phyloP scores from a whole-genome alignment of 2,888 invertebrate genomes.

The Tetrapedia diversipes region DNA sequence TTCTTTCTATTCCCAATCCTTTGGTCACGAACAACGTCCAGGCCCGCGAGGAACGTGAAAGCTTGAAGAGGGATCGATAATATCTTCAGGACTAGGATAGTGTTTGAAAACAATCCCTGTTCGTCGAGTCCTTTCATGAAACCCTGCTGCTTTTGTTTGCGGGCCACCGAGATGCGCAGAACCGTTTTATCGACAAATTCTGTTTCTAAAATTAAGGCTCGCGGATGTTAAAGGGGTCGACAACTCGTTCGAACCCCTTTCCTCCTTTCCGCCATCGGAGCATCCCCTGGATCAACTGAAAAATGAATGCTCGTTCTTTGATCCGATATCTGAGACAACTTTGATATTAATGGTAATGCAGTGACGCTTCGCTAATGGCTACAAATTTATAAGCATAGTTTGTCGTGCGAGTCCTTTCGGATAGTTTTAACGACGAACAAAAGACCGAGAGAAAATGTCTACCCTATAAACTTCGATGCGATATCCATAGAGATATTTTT shows the following conservation, averaged over 20 bases:
- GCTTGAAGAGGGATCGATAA: constrained; percentile 54
- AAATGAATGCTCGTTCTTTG: constrained; percentile 16
- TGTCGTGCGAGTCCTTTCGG: too few relatives aligned
- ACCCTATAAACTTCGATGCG: background rate
- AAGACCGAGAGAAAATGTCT: too few relatives aligned
- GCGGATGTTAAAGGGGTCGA: constrained; percentile 35
- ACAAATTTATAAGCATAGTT: too few relatives aligned
- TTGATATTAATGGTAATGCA: background rate
- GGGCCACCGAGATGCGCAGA: constrained; percentile 23
- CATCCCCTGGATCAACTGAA: constrained; percentile 11
- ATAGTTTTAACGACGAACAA: too few relatives aligned
- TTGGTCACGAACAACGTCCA: constrained; percentile 41
- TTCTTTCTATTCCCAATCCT: constrained; percentile 46
- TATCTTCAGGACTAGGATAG: constrained; percentile 50
- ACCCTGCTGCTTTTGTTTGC: constrained; percentile 45
- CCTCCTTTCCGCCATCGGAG: constrained; percentile 11
- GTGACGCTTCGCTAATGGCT: too few relatives aligned
- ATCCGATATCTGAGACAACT: constrained; percentile 22
- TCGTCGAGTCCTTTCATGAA: constrained; percentile 46
- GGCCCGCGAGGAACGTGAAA: constrained; percentile 59
- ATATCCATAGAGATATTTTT: background rate
- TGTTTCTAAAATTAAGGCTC: constrained; percentile 69
- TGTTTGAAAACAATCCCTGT: constrained; percentile 66
- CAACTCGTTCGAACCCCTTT: constrained; percentile 27
- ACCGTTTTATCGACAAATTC: constrained; percentile 56